A percentile compares a stretch with the other conserved stretches of the same genome.
These are phyloP conservation scores for Mesocricetus auratus DNA, from an alignment of 2,113 vertebrate species.

Conservation along the genomic window DNA sequence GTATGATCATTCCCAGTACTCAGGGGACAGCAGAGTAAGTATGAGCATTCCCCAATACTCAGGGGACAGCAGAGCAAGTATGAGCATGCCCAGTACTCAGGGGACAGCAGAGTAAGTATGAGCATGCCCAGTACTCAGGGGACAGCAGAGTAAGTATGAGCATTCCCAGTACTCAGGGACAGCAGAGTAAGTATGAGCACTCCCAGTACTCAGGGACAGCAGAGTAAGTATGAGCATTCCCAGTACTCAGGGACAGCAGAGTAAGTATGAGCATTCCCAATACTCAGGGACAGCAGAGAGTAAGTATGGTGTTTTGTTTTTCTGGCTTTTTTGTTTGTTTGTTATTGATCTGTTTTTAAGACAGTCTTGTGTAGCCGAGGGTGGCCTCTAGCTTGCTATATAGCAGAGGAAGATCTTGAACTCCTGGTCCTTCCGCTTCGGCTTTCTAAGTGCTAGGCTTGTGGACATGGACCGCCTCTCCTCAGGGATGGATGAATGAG, in stretches of 20 bases:
- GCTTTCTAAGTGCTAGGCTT: neutral
- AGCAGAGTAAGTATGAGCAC: neutral
- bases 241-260: neutral
- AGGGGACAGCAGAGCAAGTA: too few species aligned
- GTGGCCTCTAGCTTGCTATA: neutral
- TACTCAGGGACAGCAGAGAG: neutral
- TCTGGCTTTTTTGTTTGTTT: neutral
- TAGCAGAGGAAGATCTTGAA: neutral
- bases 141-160: neutral
- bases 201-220: neutral
- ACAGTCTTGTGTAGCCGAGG: neutral
- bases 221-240: too few species aligned
- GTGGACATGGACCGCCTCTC: neutral
- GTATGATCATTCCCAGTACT: too few species aligned
- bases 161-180: neutral
- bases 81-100: too few species aligned
- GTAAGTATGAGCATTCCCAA: too few species aligned
- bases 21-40: too few species aligned
- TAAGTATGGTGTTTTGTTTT: neutral
- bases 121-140: neutral
- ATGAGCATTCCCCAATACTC: too few species aligned
- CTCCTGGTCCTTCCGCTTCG: neutral
- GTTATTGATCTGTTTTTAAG: neutral
- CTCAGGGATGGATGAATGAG: too few species aligned
- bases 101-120: neutral